Evolutionary conservation across 1,140 invertebrate genomes (phyloP), one percentile per base, ranked within the genome.

Genomic region (Bombus waltoni): DNA sequence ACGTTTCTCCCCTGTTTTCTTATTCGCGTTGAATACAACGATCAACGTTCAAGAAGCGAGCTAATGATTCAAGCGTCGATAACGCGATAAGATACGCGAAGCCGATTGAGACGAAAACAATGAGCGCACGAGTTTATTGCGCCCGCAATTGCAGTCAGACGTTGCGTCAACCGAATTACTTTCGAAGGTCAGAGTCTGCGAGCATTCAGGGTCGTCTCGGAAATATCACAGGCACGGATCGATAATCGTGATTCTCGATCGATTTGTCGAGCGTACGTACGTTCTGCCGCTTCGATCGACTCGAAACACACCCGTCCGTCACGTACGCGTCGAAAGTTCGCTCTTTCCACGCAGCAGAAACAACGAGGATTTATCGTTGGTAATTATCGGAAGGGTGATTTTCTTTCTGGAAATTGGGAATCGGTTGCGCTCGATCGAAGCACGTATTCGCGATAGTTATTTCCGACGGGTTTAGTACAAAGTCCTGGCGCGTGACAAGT

Each of bases 21-120:
- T 35, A 25, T 38, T 40, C n/a, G 28, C 13, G n/a, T 42, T 11
- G 6, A 11, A 25, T 15, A 35, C 18, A 74, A 59, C 25, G 62
- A 72, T 32, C 47, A 38, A 72, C 13, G 28, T n/a, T n/a, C 40
- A 40, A 44, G 28, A n/a, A 66, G 35, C 74, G 53, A 32, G 32
- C 25, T 15, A 25, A 35, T 78, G 74, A 83, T 78, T 57, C 66
- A 62, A n/a, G 15, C 6, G 35, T 3, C 28, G 72, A 70, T 66
- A 76, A 57, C 35, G 40, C 11, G 88, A 89, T 89, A 89, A 90
- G 85, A 89, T 87, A 84, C 15, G 74, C 70, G 77, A 62, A 38
- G 53, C 38, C 28, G 44, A 44, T 38, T 65, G 66, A 10, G 40
- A 53, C 77, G 68, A 83, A 87, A 82, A 87, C 83, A 90, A 89